These are phyloP conservation scores for Sylvia borin DNA, from an alignment of 2,797 vertebrate genomes.

Conservation along the genomic window DNA sequence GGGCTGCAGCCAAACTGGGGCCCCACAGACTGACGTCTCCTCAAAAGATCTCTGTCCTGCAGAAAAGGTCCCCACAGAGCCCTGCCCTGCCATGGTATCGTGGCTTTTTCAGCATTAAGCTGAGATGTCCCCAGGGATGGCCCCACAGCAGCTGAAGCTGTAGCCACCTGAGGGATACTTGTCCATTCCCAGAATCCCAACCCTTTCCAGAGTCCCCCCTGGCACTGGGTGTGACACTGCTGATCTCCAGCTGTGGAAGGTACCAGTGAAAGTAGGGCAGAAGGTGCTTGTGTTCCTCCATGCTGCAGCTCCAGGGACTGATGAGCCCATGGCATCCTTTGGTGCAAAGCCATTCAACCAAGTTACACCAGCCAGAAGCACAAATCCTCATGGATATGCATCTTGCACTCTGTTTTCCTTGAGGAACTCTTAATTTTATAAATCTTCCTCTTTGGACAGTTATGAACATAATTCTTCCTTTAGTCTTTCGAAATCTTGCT, in stretches of 20 bases:
- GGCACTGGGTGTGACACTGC: background rate
- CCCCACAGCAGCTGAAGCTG: background rate
- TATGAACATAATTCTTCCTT: background rate
- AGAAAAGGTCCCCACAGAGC: background rate
- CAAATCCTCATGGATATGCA: rapidly evolving
- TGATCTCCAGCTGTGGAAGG: background rate
- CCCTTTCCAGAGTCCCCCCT: background rate
- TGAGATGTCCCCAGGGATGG: no score
- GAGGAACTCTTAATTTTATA: background rate
- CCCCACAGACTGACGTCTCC: no score
- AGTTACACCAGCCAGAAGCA: background rate
- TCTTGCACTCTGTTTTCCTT: background rate
- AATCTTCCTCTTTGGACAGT: background rate
- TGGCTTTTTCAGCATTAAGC: background rate
- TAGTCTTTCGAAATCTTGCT: background rate
- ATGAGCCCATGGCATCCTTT: rapidly evolving
- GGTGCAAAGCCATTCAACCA: background rate
- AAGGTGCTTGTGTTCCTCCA: background rate
- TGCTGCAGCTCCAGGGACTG: no score
- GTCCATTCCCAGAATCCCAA: background rate
- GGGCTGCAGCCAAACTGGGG: background rate
- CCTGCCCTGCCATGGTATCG: rapidly evolving
- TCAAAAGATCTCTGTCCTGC: rapidly evolving
- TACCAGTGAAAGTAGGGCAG: background rate
- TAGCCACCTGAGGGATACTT: background rate